Percentiles rank a stretch among this genome's conserved stretches.
phyloP scores from a whole-genome alignment of 1,140 invertebrate species.

The Heliconius nattereri region DNA sequence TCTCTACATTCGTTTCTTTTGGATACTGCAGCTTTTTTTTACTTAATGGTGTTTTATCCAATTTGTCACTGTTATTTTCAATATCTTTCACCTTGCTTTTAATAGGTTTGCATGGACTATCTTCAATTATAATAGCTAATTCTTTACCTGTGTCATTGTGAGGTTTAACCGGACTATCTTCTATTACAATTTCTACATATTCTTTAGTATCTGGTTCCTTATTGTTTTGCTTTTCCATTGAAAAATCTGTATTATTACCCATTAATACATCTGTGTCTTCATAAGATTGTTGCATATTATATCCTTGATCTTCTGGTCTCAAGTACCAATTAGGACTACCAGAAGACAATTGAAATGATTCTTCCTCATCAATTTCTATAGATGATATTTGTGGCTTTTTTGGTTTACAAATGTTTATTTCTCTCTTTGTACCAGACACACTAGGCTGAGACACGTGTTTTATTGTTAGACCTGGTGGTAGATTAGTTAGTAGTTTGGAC shows the following conservation, averaged over 20 bases:
- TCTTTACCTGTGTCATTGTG: conserved; percentile 49
- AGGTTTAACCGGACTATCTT: conserved; percentile 72
- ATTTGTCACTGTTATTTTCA: conserved; percentile 47
- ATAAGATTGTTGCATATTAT: conserved; percentile 26
- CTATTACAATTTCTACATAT: conserved; percentile 71
- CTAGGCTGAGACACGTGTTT: conserved; percentile 28
- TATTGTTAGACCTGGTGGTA: conserved; percentile 64
- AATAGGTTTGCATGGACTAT: conserved; percentile 62
- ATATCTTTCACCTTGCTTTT: conserved; percentile 28
- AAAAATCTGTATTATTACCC: conserved; percentile 20
- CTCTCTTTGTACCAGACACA: conserved; percentile 28
- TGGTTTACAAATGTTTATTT: conserved; percentile 13
- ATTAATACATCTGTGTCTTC: conserved; percentile 22
- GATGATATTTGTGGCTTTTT: conserved; percentile 48
- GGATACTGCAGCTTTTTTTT: conserved; percentile 70
- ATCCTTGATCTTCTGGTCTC: conserved; percentile 59
- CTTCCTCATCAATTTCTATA: conserved; percentile 70
- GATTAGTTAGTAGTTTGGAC: conserved; percentile 42
- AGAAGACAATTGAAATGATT: conserved; percentile 41
- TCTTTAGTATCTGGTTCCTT: conserved; percentile 56
- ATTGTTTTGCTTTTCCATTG: conserved; percentile 63
- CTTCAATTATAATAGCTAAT: conserved; percentile 66
- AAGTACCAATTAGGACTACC: conserved; percentile 68
- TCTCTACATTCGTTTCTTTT: conserved; percentile 33
- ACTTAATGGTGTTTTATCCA: conserved; percentile 50